Percentiles rank a stretch among this genome's conserved stretches.
Evolutionary conservation across 92 coral and sea anemone species (phyloP).

Genomic region (Muricea muricata): DNA sequence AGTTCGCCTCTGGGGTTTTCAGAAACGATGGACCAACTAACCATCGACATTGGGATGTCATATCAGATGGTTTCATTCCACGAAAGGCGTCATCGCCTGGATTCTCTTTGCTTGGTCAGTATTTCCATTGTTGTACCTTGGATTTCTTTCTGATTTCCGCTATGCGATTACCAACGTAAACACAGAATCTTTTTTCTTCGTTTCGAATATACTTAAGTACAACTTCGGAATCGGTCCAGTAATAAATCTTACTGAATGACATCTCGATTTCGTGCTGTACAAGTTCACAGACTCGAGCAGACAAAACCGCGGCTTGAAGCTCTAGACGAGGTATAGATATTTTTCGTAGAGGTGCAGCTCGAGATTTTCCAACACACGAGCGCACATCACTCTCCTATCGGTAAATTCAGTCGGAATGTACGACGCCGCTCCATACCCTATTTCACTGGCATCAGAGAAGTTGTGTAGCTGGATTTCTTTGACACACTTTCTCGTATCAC

Average conservation of each 20-base stretch:
- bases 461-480: slow-evolving; percentile 20
- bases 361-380: slow-evolving; percentile 10
- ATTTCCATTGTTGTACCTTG: too few relatives aligned
- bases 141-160: too few relatives aligned
- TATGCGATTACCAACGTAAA: too few relatives aligned
- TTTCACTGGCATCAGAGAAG: slow-evolving; percentile 29
- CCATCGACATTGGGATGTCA: too few relatives aligned
- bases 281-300: background rate
- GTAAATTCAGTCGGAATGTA: background rate
- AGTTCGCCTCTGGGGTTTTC: too few relatives aligned
- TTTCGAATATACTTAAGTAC: too few relatives aligned
- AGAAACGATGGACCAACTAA: too few relatives aligned
- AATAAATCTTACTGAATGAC: background rate
- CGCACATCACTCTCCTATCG: background rate
- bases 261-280: background rate
- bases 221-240: too few relatives aligned
- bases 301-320: slow-evolving; percentile 4
- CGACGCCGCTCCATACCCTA: slow-evolving; percentile 1
- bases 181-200: too few relatives aligned
- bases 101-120: too few relatives aligned
- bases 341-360: slow-evolving; percentile 1
- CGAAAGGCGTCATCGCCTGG: too few relatives aligned
- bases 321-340: slow-evolving; percentile 12
- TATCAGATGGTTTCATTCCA: too few relatives aligned
- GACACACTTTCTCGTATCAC: background rate